phyloP scores from a whole-genome alignment of 2,888 invertebrate genomes.

The Athrips mouffetella region DNA sequence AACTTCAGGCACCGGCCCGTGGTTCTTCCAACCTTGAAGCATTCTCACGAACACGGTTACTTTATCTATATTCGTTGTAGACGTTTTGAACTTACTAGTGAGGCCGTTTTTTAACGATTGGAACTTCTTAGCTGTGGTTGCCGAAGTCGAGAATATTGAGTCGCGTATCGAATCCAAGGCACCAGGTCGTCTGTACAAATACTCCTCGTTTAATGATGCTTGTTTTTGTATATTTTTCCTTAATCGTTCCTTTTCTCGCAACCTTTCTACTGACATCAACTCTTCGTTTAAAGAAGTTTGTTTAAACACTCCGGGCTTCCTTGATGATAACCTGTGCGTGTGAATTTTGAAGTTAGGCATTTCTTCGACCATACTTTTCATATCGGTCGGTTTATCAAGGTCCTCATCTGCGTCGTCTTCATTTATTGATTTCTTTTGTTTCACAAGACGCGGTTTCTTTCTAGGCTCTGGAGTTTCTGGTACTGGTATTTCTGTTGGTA shows the following conservation, averaged over 20 bases:
- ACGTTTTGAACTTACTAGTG: constrained; percentile 89
- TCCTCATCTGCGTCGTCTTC: constrained; percentile 84
- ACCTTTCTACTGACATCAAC: constrained; percentile 90
- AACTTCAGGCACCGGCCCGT: constrained; percentile 72
- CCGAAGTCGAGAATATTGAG: constrained; percentile 84
- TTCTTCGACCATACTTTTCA: constrained; percentile 81
- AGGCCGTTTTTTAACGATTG: constrained; percentile 89
- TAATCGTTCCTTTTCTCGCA: constrained; percentile 89
- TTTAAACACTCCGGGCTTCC: constrained; percentile 82
- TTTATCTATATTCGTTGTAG: constrained; percentile 90
- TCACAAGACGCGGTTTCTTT: constrained; percentile 84
- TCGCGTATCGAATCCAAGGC: constrained; percentile 85
- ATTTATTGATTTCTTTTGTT: constrained; percentile 91
- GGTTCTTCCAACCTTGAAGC: constrained; percentile 88
- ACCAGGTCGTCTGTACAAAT: constrained; percentile 83
- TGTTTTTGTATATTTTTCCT: constrained; percentile 92
- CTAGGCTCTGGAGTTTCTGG: constrained; percentile 76
- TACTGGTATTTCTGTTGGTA: constrained; percentile 41
- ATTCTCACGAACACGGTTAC: constrained; percentile 91
- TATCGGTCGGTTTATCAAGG: constrained; percentile 82
- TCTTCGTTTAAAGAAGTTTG: constrained; percentile 94
- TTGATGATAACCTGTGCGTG: constrained; percentile 60
- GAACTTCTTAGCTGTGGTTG: constrained; percentile 84
- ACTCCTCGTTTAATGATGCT: constrained; percentile 91
- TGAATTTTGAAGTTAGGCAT: constrained; percentile 82